Percentiles rank a stretch among this genome's conserved stretches.
These are phyloP conservation scores for Microhierax caerulescens DNA, from an alignment of 2,797 vertebrate species.

Conservation along the genomic window DNA sequence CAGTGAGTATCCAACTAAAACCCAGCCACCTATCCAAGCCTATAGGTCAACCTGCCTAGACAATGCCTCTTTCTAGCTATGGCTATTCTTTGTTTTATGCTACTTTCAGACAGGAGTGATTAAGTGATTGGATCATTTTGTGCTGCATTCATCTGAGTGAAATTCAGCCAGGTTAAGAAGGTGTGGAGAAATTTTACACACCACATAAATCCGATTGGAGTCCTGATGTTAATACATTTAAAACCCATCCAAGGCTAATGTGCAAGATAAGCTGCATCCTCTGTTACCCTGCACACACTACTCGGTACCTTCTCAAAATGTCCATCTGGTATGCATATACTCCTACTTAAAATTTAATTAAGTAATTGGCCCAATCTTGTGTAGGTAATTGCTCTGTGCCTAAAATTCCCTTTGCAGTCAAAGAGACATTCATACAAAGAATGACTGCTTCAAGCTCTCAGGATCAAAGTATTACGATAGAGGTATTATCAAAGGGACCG, in stretches of 20 bases:
- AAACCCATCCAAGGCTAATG: neutral
- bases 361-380: slow-evolving; percentile 23
- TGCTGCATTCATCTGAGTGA: neutral
- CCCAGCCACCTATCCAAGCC: neutral
- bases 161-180: neutral
- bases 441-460: neutral
- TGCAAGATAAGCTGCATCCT: neutral
- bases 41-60: neutral
- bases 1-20: neutral
- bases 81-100: neutral
- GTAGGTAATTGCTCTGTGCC: slow-evolving; percentile 43
- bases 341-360: slow-evolving; percentile 41
- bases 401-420: slow-evolving; percentile 45
- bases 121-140: neutral
- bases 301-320: slow-evolving; percentile 7
- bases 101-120: neutral
- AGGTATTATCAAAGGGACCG: slow-evolving; percentile 17
- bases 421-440: neutral
- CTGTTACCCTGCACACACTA: neutral
- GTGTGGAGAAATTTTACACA: neutral
- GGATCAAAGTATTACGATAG: slow-evolving; percentile 14
- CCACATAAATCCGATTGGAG: neutral
- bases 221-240: slow-evolving; percentile 15
- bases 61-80: neutral
- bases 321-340: slow-evolving; percentile 15